Conservation (phyloP, 2,113 vertebrate genomes). For the Osmerus mordax region DNA sequence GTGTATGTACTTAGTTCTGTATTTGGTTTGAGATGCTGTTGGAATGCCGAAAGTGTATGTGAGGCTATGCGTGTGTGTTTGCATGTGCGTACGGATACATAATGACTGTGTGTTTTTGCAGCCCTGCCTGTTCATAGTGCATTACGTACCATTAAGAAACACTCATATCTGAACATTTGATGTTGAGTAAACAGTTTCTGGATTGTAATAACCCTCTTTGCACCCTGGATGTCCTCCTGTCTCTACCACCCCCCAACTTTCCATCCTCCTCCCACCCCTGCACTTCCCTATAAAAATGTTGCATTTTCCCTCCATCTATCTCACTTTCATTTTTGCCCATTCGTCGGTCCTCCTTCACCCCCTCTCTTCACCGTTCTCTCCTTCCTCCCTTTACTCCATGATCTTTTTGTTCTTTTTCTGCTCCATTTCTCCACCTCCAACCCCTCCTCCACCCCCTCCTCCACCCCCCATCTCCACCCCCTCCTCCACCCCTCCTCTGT, state of each 20-base stretch:
- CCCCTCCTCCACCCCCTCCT: background rate
- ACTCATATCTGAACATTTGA: background rate
- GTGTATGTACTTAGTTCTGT: conserved; percentile 32
- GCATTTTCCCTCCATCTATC: conserved; percentile 29
- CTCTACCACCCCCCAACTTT: conserved; percentile 54
- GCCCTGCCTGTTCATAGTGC: conserved; percentile 61
- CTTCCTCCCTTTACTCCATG: conserved; percentile 9
- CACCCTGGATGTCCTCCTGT: conserved; percentile 64
- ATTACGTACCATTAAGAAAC: conserved; percentile 49
- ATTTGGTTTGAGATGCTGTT: conserved; percentile 35
- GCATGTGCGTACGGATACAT: conserved; percentile 26
- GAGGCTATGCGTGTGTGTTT: conserved; percentile 19
- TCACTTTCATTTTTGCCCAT: conserved; percentile 24
- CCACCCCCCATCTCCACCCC: background rate
- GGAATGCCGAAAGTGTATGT: conserved; percentile 40
- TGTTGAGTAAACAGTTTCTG: conserved; percentile 45
- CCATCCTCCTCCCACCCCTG: conserved; percentile 29
- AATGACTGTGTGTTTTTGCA: conserved; percentile 25
- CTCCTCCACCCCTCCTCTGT: background rate
- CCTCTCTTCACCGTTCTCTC: background rate
- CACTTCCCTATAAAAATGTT: conserved; percentile 35
- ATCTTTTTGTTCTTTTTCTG: background rate
- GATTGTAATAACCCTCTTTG: conserved; percentile 72
- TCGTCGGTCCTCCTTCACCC: conserved; percentile 29
- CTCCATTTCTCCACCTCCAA: background rate